phyloP scores from a whole-genome alignment of 1,140 invertebrate species.

The Periplaneta americana region DNA sequence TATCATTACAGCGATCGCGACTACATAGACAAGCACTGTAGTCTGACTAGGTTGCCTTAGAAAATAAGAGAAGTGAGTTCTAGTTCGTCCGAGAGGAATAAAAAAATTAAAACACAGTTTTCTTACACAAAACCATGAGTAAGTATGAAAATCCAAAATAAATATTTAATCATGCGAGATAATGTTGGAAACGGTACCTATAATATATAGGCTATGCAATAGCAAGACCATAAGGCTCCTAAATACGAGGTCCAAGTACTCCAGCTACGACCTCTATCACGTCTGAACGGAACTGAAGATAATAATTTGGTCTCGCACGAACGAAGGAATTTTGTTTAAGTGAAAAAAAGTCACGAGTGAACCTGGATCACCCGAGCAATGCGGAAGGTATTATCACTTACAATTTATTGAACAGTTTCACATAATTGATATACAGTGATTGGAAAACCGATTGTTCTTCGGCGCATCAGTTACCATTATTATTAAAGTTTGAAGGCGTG shows the following conservation, averaged over 20 bases:
- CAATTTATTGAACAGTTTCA: neutral
- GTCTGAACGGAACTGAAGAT: neutral
- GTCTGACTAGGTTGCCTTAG: too few relatives aligned
- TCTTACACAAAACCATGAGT: too few relatives aligned
- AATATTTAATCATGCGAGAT: too few relatives aligned
- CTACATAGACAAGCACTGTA: too few relatives aligned
- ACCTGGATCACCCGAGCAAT: neutral
- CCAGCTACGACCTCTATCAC: neutral
- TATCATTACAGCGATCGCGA: too few relatives aligned
- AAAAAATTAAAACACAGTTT: too few relatives aligned
- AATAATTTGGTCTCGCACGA: neutral
- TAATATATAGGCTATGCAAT: neutral
- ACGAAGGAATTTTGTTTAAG: neutral
- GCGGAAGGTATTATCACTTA: neutral
- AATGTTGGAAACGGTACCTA: too few relatives aligned
- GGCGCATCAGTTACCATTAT: neutral
- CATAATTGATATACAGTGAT: neutral
- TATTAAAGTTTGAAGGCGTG: neutral
- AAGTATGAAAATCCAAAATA: too few relatives aligned
- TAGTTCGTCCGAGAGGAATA: too few relatives aligned
- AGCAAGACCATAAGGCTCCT: too few relatives aligned
- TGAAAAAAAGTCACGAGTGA: neutral
- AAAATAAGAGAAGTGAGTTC: too few relatives aligned
- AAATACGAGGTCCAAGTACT: neutral
- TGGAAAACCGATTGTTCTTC: neutral